phyloP scores from a whole-genome alignment of 2,888 invertebrate genomes.

The Asteroscopus sphinx region DNA sequence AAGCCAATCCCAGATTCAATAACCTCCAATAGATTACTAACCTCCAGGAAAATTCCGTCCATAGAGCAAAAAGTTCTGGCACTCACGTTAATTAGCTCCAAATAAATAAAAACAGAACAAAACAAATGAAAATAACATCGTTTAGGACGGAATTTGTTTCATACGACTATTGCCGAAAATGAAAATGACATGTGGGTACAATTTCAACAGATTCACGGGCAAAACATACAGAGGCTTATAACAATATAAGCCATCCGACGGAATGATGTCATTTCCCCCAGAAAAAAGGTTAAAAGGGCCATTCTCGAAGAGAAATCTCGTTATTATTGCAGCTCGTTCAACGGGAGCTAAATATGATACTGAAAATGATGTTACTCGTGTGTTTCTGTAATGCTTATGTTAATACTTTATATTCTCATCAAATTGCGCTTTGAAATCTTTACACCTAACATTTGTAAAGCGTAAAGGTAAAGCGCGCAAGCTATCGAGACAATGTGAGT shows the following conservation, averaged over 20 bases:
- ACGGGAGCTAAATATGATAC: slow-evolving; percentile 67
- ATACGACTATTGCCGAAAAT: slow-evolving; percentile 55
- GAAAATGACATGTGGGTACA: slow-evolving; percentile 59
- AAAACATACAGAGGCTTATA: slow-evolving; percentile 66
- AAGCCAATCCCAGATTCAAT: neutral
- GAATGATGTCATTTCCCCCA: slow-evolving; percentile 72
- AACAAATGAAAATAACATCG: slow-evolving; percentile 49
- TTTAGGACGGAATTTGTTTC: slow-evolving; percentile 48
- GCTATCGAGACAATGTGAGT: slow-evolving; percentile 24
- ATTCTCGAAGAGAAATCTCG: slow-evolving; percentile 69
- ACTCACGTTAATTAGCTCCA: slow-evolving; percentile 27
- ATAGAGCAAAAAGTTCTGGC: slow-evolving; percentile 7
- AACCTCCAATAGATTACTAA: neutral
- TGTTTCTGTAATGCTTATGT: slow-evolving; percentile 57
- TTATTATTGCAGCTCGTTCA: slow-evolving; percentile 69
- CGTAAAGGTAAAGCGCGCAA: slow-evolving; percentile 21
- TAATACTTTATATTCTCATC: slow-evolving; percentile 52
- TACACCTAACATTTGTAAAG: slow-evolving; percentile 23
- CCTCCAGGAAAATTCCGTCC: neutral
- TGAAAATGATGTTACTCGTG: slow-evolving; percentile 62
- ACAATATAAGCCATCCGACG: slow-evolving; percentile 70
- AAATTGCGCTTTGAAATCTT: slow-evolving; percentile 42
- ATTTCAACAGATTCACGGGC: slow-evolving; percentile 64
- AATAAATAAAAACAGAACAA: slow-evolving; percentile 43
- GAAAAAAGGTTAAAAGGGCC: slow-evolving; percentile 73